These are phyloP conservation scores for Didymodactylos carnosus DNA, from an alignment of 2,888 invertebrate species.

Conservation along the genomic window DNA sequence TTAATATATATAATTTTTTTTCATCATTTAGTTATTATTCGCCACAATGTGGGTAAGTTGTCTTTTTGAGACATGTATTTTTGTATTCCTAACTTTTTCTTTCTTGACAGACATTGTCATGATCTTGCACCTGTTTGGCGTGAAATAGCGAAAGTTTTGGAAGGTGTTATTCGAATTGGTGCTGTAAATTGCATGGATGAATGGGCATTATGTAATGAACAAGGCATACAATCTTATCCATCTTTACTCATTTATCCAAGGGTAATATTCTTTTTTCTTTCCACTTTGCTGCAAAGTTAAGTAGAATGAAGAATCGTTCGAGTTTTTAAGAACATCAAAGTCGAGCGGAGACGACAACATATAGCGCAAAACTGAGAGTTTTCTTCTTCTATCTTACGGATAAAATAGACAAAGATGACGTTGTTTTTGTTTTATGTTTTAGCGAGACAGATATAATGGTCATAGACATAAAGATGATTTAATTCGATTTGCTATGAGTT, in stretches of 20 bases:
- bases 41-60: slow-evolving; percentile 60
- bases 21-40: slow-evolving; percentile 53
- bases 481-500: slow-evolving; percentile 46
- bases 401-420: background rate
- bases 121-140: slow-evolving; percentile 59
- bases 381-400: too few species aligned
- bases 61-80: too few species aligned
- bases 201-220: slow-evolving; percentile 52
- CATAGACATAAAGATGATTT: slow-evolving; percentile 43
- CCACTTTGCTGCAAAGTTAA: background rate
- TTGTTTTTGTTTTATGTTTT: slow-evolving; percentile 39
- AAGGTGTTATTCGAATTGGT: slow-evolving; percentile 57
- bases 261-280: slow-evolving; percentile 31
- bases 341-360: too few species aligned
- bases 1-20: too few species aligned
- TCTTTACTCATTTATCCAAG: slow-evolving; percentile 49
- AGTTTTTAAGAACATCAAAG: too few species aligned
- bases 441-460: slow-evolving; percentile 39
- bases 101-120: slow-evolving; percentile 68
- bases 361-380: too few species aligned
- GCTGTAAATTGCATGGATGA: slow-evolving; percentile 74
- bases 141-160: slow-evolving; percentile 51
- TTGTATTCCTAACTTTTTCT: too few species aligned
- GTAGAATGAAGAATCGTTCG: too few species aligned
- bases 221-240: slow-evolving; percentile 56